Base-by-base conservation (phyloP, 2,113 vertebrate genomes). In the Myiagra hebetior region DNA sequence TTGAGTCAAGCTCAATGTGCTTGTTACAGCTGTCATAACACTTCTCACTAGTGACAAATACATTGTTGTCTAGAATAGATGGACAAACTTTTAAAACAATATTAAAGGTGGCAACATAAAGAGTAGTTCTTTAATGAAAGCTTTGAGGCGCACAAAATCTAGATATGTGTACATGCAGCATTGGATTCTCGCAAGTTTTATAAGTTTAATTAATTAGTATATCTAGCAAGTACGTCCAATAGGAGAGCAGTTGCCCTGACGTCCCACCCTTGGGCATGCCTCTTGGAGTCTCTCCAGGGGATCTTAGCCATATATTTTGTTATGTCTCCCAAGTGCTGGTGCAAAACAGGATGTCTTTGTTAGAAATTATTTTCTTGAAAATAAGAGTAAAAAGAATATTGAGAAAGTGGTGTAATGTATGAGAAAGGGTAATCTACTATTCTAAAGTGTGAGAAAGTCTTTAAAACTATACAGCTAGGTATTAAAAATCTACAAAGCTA, bases 161-260 rank as follows among this genome's bases (percentile, higher is more conserved):
- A 35, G 20, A 30, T 44, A 28, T 19, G 27, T 1, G 2, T 13
- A 18, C 76, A 53, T 0, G 2, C 4, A 4, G 7, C 20, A 30
- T 55, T 1, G 3, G 9, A 19, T 19, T 37, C 26, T 35, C 26
- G 35, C 26, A 44, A 55, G 11, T 65, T 18, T 65, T 55, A 12
- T 37, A 24, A 44, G 20, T 55, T 30, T 12, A 24, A 67, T 80
- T 37, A 37, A 44, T 65, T 31, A 44, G 9, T 5, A 6, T 6
- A 44, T 37, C 21, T 20, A 56, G 16, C 6, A 37, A 37, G 35
- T 26, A 20, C 27, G 20, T 37, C 10, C 8, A 31, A 20, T 9
- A 23, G 47, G 31, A 42, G 26, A 55, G 1, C 3, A 2, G 9
- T 7, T 49, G 15, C 15, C 44, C 56, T 33, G 13, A 26, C 33